phyloP scores from a whole-genome alignment of 1,140 invertebrate species.

The Drosophila lini region DNA sequence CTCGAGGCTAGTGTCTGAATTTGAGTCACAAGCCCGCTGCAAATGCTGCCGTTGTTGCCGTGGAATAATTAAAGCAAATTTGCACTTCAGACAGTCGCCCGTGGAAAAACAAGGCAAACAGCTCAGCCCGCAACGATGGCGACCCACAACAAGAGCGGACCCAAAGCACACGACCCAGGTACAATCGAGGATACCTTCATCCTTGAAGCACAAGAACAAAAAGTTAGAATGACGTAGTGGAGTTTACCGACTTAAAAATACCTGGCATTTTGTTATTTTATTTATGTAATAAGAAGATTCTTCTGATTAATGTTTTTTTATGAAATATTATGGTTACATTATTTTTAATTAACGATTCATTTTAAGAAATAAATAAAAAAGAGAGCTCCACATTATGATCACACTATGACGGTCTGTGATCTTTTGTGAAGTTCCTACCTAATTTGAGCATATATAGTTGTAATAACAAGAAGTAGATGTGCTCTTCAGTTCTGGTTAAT shows the following conservation, averaged over 20 bases:
- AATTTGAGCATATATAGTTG: background rate
- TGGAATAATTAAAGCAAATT: constrained; percentile 84
- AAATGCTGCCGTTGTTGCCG: constrained; percentile 62
- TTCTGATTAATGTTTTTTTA: no score
- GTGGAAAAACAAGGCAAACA: constrained; percentile 66
- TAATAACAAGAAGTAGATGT: no score
- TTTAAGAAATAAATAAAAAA: no score
- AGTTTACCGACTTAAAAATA: background rate
- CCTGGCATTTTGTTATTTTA: background rate
- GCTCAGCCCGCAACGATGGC: constrained; percentile 61
- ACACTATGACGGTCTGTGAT: background rate
- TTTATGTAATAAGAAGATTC: no score
- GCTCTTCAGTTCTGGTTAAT: no score
- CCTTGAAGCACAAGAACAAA: constrained; percentile 37
- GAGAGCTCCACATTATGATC: no score
- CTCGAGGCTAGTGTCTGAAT: constrained; percentile 40
- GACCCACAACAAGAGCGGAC: constrained; percentile 67
- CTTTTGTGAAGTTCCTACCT: background rate
- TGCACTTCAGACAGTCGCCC: constrained; percentile 82
- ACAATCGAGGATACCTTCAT: constrained; percentile 28
- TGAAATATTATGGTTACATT: no score
- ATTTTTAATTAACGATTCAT: no score
- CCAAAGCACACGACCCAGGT: constrained; percentile 31
- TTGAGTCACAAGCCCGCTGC: constrained; percentile 54
- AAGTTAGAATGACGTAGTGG: background rate